Evolutionary conservation across 2,797 vertebrate genomes (phyloP).

Genomic region (Onychomys arenicola): DNA sequence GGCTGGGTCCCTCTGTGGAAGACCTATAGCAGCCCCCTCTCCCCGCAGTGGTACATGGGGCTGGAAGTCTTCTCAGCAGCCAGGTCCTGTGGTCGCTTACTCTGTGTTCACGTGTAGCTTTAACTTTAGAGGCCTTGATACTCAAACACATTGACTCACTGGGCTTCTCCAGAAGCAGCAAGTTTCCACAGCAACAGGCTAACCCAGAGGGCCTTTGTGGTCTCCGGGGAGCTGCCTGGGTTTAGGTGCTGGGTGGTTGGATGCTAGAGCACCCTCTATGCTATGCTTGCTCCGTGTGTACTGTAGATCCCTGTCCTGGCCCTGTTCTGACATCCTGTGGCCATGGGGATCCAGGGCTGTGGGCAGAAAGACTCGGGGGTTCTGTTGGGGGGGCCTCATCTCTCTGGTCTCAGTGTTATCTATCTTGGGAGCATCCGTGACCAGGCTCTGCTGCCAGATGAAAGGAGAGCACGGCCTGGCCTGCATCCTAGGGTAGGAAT

Average conservation of each 20-base stretch:
- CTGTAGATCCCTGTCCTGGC: background rate
- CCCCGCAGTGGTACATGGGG: no score
- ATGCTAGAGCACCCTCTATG: accelerated
- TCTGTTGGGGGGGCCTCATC: no score
- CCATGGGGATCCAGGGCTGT: background rate
- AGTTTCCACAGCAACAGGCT: slow-evolving; percentile 4
- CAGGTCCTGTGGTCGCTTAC: background rate
- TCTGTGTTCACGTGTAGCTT: background rate
- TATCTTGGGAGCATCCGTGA: no score
- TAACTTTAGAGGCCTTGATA: slow-evolving; percentile 4
- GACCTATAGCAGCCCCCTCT: background rate
- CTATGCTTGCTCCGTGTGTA: background rate
- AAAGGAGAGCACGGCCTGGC: background rate
- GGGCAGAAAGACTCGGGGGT: background rate
- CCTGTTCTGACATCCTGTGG: background rate
- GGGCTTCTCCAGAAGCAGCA: background rate
- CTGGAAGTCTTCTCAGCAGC: background rate
- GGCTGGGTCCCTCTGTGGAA: background rate
- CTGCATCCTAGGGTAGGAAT: no score
- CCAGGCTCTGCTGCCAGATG: background rate
- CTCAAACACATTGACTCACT: background rate
- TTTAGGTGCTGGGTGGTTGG: background rate
- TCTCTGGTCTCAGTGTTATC: background rate
- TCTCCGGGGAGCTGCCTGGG: background rate
- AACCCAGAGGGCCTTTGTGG: background rate